phyloP scores from a whole-genome alignment of 53 echinoderm and acorn worm genomes.

The Luidia sarsii region DNA sequence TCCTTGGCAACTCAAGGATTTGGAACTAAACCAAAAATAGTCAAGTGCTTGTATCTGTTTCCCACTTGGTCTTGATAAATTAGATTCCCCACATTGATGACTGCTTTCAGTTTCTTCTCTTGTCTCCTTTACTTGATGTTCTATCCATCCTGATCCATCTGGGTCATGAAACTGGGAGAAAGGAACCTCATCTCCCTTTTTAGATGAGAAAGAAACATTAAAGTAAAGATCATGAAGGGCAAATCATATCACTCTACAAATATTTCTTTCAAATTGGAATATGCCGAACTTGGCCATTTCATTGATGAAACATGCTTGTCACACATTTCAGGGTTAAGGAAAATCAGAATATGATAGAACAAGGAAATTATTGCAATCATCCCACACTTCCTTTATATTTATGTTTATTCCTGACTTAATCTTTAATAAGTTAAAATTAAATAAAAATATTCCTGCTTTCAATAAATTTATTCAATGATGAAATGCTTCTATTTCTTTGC shows the following conservation, averaged over 20 bases:
- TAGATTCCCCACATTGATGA: too few relatives aligned
- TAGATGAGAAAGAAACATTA: neutral
- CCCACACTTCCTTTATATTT: too few relatives aligned
- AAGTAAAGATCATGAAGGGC: neutral
- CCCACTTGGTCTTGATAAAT: constrained; percentile 5
- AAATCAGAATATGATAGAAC: too few relatives aligned
- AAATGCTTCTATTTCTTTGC: too few relatives aligned
- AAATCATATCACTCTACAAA: neutral
- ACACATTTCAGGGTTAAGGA: too few relatives aligned
- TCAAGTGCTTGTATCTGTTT: constrained; percentile 62
- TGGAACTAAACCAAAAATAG: constrained; percentile 80
- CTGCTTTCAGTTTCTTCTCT: neutral
- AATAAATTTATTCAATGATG: too few relatives aligned
- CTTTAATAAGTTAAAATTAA: too few relatives aligned
- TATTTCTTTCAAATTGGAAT: neutral
- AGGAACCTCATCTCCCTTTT: constrained; percentile 18
- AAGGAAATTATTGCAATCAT: too few relatives aligned
- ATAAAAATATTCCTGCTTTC: too few relatives aligned
- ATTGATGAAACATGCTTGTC: neutral
- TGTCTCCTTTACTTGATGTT: neutral
- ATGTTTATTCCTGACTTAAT: too few relatives aligned
- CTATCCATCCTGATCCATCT: neutral
- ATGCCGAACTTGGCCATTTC: too few relatives aligned
- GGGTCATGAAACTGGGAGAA: constrained; percentile 41
- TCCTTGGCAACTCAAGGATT: constrained; percentile 36